Percentiles rank a stretch among this genome's conserved stretches.
Conservation (phyloP, 1,140 invertebrate genomes). For the Papilio helenus region DNA sequence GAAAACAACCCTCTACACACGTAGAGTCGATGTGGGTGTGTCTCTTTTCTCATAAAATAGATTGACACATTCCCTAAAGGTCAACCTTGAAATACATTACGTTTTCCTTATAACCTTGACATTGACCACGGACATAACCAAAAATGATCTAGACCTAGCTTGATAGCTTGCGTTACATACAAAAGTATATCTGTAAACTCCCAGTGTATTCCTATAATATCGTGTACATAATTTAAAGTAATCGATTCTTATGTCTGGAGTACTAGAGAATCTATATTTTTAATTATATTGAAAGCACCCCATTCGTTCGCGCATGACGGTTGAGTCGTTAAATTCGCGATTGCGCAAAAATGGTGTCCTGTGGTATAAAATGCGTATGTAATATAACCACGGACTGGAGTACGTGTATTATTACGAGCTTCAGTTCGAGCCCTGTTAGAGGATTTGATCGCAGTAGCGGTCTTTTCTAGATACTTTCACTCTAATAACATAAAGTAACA, state of each 20-base stretch:
- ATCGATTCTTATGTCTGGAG: neutral
- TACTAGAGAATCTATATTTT: neutral
- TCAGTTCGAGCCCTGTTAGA: neutral
- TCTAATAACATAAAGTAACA: too few relatives aligned
- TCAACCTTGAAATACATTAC: too few relatives aligned
- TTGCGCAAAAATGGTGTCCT: neutral
- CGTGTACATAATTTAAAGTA: too few relatives aligned
- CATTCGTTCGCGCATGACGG: neutral
- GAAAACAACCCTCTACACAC: too few relatives aligned
- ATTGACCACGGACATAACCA: too few relatives aligned
- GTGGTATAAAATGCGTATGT: neutral
- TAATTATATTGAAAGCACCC: neutral
- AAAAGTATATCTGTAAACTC: too few relatives aligned
- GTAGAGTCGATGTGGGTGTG: neutral
- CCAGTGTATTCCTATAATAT: too few relatives aligned
- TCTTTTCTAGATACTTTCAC: neutral
- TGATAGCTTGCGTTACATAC: too few relatives aligned
- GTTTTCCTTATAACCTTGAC: too few relatives aligned
- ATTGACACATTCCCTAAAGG: too few relatives aligned
- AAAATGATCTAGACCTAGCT: too few relatives aligned
- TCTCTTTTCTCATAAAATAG: neutral
- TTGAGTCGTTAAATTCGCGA: neutral
- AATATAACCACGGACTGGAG: too few relatives aligned
- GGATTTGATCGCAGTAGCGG: neutral
- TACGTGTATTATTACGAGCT: neutral